Conservation (phyloP, 2,888 invertebrate genomes). For the Agapetus fuscipes region DNA sequence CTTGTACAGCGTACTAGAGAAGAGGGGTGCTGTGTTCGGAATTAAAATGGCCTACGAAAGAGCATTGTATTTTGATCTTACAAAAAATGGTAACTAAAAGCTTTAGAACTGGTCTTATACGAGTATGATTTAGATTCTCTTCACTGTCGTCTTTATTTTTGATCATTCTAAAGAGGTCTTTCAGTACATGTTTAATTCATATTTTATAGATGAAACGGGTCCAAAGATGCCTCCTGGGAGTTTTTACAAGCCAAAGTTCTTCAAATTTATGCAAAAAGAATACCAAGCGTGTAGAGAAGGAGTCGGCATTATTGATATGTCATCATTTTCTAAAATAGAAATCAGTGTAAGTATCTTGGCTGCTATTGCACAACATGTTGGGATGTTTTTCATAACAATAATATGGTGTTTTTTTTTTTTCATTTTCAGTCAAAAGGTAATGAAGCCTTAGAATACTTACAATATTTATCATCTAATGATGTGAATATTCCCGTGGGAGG, state of each 20-base stretch:
- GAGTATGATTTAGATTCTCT: no score
- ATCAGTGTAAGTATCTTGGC: conserved; percentile 44
- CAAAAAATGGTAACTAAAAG: conserved; percentile 28
- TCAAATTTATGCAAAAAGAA: conserved; percentile 58
- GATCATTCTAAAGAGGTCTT: no score
- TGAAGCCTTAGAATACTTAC: conserved; percentile 53
- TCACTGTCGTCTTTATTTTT: no score
- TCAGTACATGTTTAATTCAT: no score
- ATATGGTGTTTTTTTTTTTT: background rate
- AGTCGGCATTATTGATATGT: conserved; percentile 72
- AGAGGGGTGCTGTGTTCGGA: conserved; percentile 56
- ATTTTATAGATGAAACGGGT: no score
- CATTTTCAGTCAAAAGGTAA: conserved; percentile 42
- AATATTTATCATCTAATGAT: conserved; percentile 57
- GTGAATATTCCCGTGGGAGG: conserved; percentile 53
- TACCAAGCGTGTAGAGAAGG: conserved; percentile 64
- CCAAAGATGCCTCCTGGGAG: conserved; percentile 49
- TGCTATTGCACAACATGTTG: background rate
- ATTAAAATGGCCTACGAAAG: conserved; percentile 63
- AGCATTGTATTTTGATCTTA: conserved; percentile 56
- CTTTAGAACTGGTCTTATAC: no score
- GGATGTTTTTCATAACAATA: background rate
- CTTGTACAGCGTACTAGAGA: conserved; percentile 55
- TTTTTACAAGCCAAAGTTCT: conserved; percentile 60
- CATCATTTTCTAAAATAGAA: conserved; percentile 67